Conservation (phyloP, 2,113 vertebrate species). For the Syngnathoides biaculeatus region DNA sequence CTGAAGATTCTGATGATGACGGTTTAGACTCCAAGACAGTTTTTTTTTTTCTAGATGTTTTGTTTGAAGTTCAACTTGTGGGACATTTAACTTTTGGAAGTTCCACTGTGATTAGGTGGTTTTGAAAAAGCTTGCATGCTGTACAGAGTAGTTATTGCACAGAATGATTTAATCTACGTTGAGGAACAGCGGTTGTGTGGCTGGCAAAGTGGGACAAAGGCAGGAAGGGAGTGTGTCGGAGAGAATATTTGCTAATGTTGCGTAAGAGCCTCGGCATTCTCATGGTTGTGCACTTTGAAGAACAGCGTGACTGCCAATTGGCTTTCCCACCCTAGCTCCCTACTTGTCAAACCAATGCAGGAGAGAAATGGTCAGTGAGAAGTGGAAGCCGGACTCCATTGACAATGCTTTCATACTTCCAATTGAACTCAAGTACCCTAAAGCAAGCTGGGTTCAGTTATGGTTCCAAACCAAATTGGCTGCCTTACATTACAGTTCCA, state of each 20-base stretch:
- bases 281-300: conserved; percentile 65
- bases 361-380: conserved; percentile 43
- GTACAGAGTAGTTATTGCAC: conserved; percentile 16
- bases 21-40: too few species aligned
- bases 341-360: conserved; percentile 19
- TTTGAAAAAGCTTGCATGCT: conserved; percentile 2
- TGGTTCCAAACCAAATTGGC: too few species aligned
- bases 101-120: not conserved
- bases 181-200: conserved; percentile 36
- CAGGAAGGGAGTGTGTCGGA: conserved; percentile 76
- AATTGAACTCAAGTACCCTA: not conserved
- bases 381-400: conserved; percentile 39
- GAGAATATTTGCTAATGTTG: conserved; percentile 72
- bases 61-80: not conserved
- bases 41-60: not conserved
- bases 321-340: conserved; percentile 43
- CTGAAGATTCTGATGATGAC: too few species aligned
- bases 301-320: conserved; percentile 43
- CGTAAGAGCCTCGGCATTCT: conserved; percentile 70
- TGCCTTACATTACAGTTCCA: too few species aligned
- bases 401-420: conserved; percentile 34
- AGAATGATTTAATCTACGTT: conserved; percentile 34
- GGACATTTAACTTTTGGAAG: not conserved
- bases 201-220: conserved; percentile 66
- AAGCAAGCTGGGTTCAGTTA: not conserved